A percentile compares a stretch with the other conserved stretches of the same genome.
Conservation (phyloP, 2,797 vertebrate species). For the Aselliscus stoliczkanus region DNA sequence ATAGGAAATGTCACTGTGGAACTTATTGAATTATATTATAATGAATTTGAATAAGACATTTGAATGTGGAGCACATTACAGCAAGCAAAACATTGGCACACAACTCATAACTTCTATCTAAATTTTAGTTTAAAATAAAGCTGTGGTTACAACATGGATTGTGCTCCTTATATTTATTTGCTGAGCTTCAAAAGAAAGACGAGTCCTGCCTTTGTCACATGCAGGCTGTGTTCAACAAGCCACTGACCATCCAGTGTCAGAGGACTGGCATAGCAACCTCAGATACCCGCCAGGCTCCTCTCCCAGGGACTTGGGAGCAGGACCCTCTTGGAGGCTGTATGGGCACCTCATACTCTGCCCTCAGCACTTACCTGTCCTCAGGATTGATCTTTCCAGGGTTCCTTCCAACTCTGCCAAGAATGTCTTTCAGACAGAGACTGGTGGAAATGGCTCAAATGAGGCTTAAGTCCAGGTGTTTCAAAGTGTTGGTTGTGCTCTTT, state of each 20-base stretch:
- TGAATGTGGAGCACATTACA: background rate
- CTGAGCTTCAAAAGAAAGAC: background rate
- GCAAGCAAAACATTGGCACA: background rate
- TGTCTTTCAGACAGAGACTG: slow-evolving; percentile 23
- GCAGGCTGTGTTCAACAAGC: background rate
- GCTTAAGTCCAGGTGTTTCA: background rate
- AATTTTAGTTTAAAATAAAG: background rate
- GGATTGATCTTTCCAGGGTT: background rate
- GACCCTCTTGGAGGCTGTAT: background rate
- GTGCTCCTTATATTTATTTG: background rate
- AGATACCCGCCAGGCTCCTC: background rate
- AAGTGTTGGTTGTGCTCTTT: background rate
- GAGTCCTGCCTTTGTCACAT: background rate
- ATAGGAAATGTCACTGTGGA: background rate
- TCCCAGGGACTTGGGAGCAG: background rate
- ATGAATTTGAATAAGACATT: background rate
- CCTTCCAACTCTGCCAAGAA: slow-evolving; percentile 31
- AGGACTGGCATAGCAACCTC: background rate
- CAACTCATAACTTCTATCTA: background rate
- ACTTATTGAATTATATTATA: background rate
- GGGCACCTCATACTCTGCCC: background rate
- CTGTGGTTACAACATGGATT: background rate
- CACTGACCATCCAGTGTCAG: background rate
- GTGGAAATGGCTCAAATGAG: background rate
- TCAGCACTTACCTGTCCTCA: background rate